phyloP scores from a whole-genome alignment of 2,113 vertebrate species.

The Ariopsis seemanni region DNA sequence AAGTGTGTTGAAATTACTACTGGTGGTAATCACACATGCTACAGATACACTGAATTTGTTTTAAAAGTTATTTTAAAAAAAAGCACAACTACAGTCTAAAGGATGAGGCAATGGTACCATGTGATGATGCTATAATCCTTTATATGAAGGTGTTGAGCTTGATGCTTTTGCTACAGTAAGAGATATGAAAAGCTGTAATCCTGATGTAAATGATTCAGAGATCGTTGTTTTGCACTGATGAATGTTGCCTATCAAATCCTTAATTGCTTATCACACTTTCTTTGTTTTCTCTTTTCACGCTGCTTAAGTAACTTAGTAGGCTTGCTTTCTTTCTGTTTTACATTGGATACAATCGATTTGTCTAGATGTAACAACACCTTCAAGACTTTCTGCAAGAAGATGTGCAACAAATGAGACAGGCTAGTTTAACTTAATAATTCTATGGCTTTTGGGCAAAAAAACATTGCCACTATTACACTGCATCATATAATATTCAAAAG shows the following conservation, averaged over 20 bases:
- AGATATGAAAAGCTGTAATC: not conserved
- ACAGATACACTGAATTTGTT: not conserved
- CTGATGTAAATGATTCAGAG: not conserved
- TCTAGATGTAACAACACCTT: not conserved
- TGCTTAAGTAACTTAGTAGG: not conserved
- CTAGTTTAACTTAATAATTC: not conserved
- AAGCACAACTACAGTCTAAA: no score
- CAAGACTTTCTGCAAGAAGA: not conserved
- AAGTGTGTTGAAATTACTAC: not conserved
- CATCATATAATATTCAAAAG: not conserved
- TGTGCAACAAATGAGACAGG: not conserved
- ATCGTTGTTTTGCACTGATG: not conserved
- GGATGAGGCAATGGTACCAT: not conserved
- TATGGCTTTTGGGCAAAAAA: not conserved
- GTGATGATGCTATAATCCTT: not conserved
- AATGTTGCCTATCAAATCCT: not conserved
- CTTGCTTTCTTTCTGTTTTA: not conserved
- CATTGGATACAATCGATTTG: not conserved
- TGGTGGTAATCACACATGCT: not conserved
- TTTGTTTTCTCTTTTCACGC: not conserved
- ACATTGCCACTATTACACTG: not conserved
- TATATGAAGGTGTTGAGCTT: not conserved
- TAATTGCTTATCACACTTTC: not conserved
- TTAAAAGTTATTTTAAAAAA: not conserved
- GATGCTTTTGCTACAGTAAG: not conserved